Evolutionary conservation across 2,113 vertebrate species (phyloP).

Genomic region (Symphodus melops): DNA sequence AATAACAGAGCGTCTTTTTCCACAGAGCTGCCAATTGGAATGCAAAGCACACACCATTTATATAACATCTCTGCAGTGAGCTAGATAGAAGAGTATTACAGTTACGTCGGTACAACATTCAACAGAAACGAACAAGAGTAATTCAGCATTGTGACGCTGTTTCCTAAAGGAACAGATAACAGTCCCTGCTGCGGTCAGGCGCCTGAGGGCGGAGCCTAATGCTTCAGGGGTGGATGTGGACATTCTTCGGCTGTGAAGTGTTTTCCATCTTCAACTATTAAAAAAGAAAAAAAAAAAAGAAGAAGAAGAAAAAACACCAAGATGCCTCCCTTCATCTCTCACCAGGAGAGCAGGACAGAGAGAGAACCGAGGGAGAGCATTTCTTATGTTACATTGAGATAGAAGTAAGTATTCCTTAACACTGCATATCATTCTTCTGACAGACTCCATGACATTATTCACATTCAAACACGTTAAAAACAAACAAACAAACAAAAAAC

Average conservation of each 20-base stretch:
- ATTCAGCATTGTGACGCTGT: conserved; percentile 62
- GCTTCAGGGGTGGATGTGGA: conserved; percentile 49
- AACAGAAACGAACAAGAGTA: conserved; percentile 60
- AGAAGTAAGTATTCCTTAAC: conserved; percentile 58
- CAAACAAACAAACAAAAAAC: neutral
- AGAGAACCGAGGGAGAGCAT: conserved; percentile 20
- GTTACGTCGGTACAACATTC: conserved; percentile 73
- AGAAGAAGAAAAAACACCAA: neutral
- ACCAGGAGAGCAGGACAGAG: conserved; percentile 63
- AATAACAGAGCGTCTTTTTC: conserved; percentile 38
- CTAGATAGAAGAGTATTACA: conserved; percentile 70
- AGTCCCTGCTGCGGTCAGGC: conserved; percentile 33
- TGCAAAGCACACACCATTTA: conserved; percentile 69
- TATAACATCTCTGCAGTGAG: conserved; percentile 69
- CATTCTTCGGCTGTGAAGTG: conserved; percentile 76
- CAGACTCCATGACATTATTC: conserved; percentile 53
- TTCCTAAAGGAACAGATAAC: conserved; percentile 49
- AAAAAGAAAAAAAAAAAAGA: conserved; percentile 8
- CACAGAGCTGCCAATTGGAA: conserved; percentile 68
- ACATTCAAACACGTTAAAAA: conserved; percentile 69
- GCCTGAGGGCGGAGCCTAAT: conserved; percentile 9
- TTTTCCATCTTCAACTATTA: conserved; percentile 57
- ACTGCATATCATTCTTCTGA: conserved; percentile 72
- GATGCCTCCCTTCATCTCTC: conserved; percentile 51
- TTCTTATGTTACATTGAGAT: conserved; percentile 49